phyloP scores from a whole-genome alignment of 2,888 invertebrate genomes.

The Cheilosia scutellata region DNA sequence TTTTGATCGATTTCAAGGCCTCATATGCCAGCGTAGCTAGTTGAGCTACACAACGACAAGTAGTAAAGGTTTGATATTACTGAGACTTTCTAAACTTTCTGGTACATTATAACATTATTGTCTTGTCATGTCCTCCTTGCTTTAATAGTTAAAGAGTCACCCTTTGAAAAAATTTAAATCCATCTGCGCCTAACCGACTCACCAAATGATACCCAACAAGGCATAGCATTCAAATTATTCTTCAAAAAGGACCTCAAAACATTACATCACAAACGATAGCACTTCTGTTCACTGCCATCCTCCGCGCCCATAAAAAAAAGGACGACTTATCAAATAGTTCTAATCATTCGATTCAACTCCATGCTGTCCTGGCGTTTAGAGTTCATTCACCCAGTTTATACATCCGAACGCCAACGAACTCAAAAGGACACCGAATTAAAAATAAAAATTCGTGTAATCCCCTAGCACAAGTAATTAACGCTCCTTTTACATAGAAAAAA shows the following conservation, averaged over 20 bases:
- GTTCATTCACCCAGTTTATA: conserved; percentile 56
- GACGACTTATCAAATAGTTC: conserved; percentile 27
- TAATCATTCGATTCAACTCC: conserved; percentile 10
- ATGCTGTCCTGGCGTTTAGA: conserved; percentile 31
- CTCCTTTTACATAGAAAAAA: conserved; percentile 47
- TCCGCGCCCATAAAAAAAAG: conserved; percentile 22
- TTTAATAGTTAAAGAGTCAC: background rate
- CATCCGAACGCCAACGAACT: conserved; percentile 30
- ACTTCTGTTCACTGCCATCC: conserved; percentile 29
- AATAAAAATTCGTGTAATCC: conserved; percentile 21
- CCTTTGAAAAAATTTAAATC: background rate
- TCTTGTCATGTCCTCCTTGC: too few relatives aligned
- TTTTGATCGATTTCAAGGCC: too few relatives aligned
- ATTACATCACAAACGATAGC: conserved; percentile 27
- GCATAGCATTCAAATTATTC: conserved; percentile 18
- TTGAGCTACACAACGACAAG: too few relatives aligned
- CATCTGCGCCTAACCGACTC: conserved; percentile 7
- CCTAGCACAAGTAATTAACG: conserved; percentile 66
- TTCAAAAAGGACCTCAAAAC: conserved; percentile 23
- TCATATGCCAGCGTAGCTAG: too few relatives aligned
- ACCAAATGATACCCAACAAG: conserved; percentile 5
- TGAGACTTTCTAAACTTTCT: too few relatives aligned
- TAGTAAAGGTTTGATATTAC: too few relatives aligned
- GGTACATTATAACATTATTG: too few relatives aligned
- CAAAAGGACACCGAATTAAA: conserved; percentile 39